Evolutionary conservation across 1,140 invertebrate species (phyloP).

Genomic region (Micrasema longulum): DNA sequence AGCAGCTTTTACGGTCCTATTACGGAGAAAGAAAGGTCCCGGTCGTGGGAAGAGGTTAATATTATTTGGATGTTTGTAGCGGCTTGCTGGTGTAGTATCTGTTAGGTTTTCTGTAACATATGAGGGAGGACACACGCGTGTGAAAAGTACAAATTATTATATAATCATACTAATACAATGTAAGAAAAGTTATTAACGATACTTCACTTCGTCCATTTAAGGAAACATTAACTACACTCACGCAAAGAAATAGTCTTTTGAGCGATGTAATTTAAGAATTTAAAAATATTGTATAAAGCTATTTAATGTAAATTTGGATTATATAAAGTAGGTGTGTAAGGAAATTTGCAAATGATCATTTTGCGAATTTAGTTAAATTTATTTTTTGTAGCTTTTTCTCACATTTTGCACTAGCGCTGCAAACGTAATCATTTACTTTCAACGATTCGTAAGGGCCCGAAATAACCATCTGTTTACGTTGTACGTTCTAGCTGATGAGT

Average conservation of each 20-base stretch:
- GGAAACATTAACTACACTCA: conserved; percentile 50
- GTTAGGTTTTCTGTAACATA: conserved; percentile 21
- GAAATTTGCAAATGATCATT: conserved; percentile 21
- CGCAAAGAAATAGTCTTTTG: conserved; percentile 48
- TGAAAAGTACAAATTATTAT: conserved; percentile 55
- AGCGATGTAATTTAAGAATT: conserved; percentile 48
- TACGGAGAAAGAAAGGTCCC: background rate
- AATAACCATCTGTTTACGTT: conserved; percentile 4
- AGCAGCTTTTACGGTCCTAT: conserved; percentile 16
- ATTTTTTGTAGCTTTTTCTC: conserved; percentile 28
- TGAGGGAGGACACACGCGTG: conserved; percentile 46
- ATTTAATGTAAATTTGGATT: conserved; percentile 49
- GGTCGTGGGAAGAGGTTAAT: background rate
- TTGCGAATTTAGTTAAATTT: conserved; percentile 28
- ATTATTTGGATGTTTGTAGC: conserved; percentile 12
- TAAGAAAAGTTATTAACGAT: conserved; percentile 46
- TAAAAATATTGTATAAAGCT: conserved; percentile 50
- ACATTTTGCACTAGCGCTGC: conserved; percentile 24
- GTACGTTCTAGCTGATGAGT: conserved; percentile 2
- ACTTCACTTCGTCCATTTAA: conserved; percentile 54
- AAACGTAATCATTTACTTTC: conserved; percentile 25
- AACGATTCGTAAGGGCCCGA: conserved; percentile 1
- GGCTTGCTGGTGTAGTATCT: conserved; percentile 17
- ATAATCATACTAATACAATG: conserved; percentile 50
- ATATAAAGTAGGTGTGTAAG: conserved; percentile 24